Evolutionary conservation across 2,888 invertebrate species (phyloP).

Genomic region (Cosmopolites sordidus): DNA sequence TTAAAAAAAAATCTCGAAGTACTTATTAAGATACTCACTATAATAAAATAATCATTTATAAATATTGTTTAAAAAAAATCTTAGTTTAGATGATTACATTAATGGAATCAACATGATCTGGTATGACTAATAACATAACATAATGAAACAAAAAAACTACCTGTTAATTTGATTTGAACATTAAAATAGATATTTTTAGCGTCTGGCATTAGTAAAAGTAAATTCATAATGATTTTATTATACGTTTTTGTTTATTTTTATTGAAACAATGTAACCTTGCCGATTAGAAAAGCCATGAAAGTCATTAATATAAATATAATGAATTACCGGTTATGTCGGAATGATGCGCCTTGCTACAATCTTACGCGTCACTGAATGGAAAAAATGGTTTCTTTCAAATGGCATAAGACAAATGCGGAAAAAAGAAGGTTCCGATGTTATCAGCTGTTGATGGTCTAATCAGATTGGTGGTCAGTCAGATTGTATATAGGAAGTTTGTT

Average conservation of each 20-base stretch:
- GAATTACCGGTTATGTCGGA: slow-evolving; percentile 11
- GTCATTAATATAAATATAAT: slow-evolving; percentile 10
- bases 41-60: too few species aligned
- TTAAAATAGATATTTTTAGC: background rate
- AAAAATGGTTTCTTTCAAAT: slow-evolving; percentile 1
- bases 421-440: too few species aligned
- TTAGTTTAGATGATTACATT: too few species aligned
- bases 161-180: background rate
- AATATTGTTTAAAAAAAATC: too few species aligned
- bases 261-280: slow-evolving; percentile 9
- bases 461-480: too few species aligned
- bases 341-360: slow-evolving; percentile 15
- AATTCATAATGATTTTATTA: background rate
- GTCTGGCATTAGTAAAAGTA: background rate
- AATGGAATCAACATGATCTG: too few species aligned
- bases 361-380: slow-evolving; percentile 14
- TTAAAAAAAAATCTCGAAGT: too few species aligned
- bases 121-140: background rate
- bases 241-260: background rate
- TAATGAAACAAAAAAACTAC: background rate
- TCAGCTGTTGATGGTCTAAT: too few species aligned
- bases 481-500: too few species aligned
- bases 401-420: background rate
- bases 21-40: too few species aligned
- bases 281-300: slow-evolving; percentile 8